A percentile compares a stretch with the other conserved stretches of the same genome.
phyloP scores from a whole-genome alignment of 2,888 invertebrate species.

The Mechanitis messenoides region DNA sequence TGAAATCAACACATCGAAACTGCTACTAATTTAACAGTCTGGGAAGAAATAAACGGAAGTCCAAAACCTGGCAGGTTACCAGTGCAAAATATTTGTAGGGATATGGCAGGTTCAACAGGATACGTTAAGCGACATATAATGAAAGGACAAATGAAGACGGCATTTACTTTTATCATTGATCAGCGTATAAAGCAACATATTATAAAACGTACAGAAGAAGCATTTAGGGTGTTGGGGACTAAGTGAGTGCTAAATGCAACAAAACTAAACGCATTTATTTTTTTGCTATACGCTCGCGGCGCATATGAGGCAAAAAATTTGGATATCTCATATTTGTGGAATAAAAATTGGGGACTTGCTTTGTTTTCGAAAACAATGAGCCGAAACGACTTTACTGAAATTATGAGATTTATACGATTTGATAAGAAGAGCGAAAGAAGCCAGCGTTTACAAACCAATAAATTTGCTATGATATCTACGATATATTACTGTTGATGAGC shows the following conservation, averaged over 20 bases:
- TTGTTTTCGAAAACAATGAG: conserved; percentile 33
- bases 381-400: conserved; percentile 31
- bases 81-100: no score
- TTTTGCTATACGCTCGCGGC: conserved; percentile 30
- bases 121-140: no score
- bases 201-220: conserved; percentile 12
- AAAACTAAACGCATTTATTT: conserved; percentile 27
- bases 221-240: conserved; percentile 14
- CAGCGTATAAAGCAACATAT: no score
- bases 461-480: conserved; percentile 28
- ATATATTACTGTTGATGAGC: conserved; percentile 16
- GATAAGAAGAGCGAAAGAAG: conserved; percentile 23
- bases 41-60: conserved; percentile 13
- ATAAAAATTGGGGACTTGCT: conserved; percentile 30
- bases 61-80: no score
- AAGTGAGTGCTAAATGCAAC: conserved; percentile 15
- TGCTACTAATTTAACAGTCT: conserved; percentile 13
- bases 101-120: no score
- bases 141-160: no score
- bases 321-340: conserved; percentile 28
- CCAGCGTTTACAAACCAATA: conserved; percentile 18
- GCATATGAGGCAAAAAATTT: conserved; percentile 31
- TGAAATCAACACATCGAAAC: conserved; percentile 13
- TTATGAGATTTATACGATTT: conserved; percentile 30
- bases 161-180: no score